phyloP scores from a whole-genome alignment of 1,140 invertebrate species.

The Marisa cornuarietis region DNA sequence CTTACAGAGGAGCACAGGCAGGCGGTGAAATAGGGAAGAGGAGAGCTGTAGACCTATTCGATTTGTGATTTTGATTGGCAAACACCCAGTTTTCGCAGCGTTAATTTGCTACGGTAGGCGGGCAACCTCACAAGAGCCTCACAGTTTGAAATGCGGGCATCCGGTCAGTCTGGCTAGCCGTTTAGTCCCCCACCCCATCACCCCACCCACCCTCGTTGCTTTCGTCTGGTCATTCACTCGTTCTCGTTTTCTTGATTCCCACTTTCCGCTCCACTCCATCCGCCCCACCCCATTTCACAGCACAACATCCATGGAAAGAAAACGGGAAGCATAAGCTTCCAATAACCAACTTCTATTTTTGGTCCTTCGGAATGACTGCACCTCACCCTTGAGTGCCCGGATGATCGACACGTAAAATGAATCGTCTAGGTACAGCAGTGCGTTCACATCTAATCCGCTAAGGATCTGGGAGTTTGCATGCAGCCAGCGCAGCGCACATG shows the following conservation, averaged over 20 bases:
- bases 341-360: neutral
- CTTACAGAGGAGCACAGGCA: too few species aligned
- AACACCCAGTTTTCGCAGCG: too few species aligned
- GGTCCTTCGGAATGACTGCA: neutral
- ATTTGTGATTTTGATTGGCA: too few species aligned
- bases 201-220: too few species aligned
- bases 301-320: neutral
- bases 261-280: neutral
- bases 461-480: neutral
- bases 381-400: neutral
- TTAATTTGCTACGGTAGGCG: too few species aligned
- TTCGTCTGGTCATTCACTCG: neutral
- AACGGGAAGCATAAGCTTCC: neutral
- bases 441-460: neutral
- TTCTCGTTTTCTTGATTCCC: neutral
- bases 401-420: neutral
- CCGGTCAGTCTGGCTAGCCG: too few species aligned
- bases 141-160: too few species aligned
- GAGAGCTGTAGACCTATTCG: too few species aligned
- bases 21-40: too few species aligned
- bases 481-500: too few species aligned
- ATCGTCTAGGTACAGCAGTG: neutral
- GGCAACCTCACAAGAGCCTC: too few species aligned
- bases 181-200: neutral
- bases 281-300: neutral